Evolutionary conservation across 2,888 invertebrate genomes (phyloP).

Genomic region (Platerodrilus igneus): DNA sequence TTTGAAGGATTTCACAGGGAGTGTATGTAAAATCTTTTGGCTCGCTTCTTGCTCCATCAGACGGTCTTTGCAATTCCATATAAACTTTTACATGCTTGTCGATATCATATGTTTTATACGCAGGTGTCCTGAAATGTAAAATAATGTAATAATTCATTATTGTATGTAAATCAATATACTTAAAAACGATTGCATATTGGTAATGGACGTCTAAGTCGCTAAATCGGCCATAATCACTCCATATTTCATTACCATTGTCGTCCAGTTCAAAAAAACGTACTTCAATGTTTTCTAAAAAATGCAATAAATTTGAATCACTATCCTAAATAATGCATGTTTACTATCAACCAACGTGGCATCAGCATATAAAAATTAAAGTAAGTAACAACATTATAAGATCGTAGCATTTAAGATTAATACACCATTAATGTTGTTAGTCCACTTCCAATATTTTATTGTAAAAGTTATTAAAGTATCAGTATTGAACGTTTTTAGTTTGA

Average conservation of each 20-base stretch:
- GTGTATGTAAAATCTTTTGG: constrained; percentile 64
- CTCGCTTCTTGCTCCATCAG: constrained; percentile 65
- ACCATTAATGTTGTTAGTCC: no score
- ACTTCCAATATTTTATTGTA: no score
- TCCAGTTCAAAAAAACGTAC: constrained; percentile 75
- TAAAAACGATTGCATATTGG: constrained; percentile 81
- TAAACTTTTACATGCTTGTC: constrained; percentile 61
- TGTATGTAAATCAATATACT: constrained; percentile 53
- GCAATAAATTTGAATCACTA: constrained; percentile 3
- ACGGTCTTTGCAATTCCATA: constrained; percentile 71
- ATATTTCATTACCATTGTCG: constrained; percentile 62
- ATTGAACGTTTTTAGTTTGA: no score
- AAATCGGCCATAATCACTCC: constrained; percentile 70
- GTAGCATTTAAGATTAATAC: no score
- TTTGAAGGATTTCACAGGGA: constrained; percentile 42
- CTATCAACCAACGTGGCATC: constrained; percentile 1
- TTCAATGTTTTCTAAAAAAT: constrained; percentile 72
- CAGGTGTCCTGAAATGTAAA: constrained; percentile 81
- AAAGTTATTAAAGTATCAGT: no score
- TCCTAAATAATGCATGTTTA: constrained; percentile 4
- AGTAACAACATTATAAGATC: no score
- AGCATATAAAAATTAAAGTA: background rate
- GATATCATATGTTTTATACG: constrained; percentile 64
- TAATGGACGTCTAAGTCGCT: constrained; percentile 84
- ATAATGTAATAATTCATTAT: no score